These are phyloP conservation scores for Parazoanthus atlanticus DNA, from an alignment of 92 coral and sea anemone genomes.

Conservation along the genomic window DNA sequence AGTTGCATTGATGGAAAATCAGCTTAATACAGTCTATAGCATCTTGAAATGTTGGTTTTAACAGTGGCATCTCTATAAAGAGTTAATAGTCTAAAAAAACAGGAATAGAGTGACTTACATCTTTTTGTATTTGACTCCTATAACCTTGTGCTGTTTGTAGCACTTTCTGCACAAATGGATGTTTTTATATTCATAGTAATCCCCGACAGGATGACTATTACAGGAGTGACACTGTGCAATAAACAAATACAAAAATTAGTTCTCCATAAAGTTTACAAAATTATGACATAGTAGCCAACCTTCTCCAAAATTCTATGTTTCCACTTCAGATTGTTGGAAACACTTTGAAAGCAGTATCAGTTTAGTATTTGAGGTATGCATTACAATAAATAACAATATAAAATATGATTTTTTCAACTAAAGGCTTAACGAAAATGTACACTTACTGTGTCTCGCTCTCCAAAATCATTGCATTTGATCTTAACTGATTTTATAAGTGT, in stretches of 20 bases:
- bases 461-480: conserved; percentile 92
- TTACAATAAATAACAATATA: too few relatives aligned
- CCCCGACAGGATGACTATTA: conserved; percentile 81
- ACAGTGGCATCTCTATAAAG: too few relatives aligned
- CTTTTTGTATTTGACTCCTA: conserved; percentile 75
- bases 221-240: conserved; percentile 80
- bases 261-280: neutral
- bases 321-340: too few relatives aligned
- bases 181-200: conserved; percentile 92
- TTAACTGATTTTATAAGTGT: conserved; percentile 85
- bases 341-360: too few relatives aligned
- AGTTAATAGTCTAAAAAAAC: too few relatives aligned
- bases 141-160: conserved; percentile 75
- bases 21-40: too few relatives aligned
- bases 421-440: neutral
- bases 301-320: too few relatives aligned
- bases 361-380: too few relatives aligned
- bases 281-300: neutral
- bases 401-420: neutral
- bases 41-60: too few relatives aligned
- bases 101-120: conserved; percentile 54
- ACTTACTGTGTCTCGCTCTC: conserved; percentile 91
- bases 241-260: neutral
- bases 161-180: conserved; percentile 92
- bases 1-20: too few relatives aligned